Conservation (phyloP, 64 coral and sea anemone genomes). For the Montipora sp. region DNA sequence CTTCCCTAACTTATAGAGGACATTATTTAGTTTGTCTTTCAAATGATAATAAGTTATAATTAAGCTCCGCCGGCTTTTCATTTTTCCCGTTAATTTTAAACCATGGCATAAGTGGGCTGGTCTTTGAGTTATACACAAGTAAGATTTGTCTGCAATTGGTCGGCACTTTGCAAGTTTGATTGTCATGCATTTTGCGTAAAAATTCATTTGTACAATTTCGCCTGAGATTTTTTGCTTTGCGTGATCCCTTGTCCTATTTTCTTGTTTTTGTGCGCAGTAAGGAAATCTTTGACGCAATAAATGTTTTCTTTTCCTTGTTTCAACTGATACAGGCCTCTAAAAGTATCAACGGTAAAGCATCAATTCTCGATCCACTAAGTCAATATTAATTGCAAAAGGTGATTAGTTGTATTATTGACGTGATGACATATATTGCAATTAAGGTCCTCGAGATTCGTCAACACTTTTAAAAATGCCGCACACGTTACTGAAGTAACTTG, state of each 20-base stretch:
- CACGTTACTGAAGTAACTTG: background rate
- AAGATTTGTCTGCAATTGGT: too few species aligned
- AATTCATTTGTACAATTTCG: too few species aligned
- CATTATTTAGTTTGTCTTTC: background rate
- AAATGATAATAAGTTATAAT: background rate
- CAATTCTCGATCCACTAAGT: background rate
- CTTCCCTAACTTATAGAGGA: background rate
- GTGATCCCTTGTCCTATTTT: background rate
- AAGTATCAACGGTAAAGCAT: background rate
- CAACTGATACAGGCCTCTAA: background rate
- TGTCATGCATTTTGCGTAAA: too few species aligned
- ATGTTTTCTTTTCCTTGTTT: background rate
- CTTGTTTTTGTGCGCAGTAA: background rate
- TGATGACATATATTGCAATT: slow-evolving; percentile 25
- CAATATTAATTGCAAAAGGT: background rate
- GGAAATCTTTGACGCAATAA: background rate
- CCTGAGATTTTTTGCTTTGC: background rate
- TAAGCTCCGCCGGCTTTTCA: background rate
- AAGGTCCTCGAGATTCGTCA: background rate
- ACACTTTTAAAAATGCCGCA: background rate
- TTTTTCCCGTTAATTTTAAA: too few species aligned
- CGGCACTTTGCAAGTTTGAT: too few species aligned
- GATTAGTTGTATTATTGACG: background rate
- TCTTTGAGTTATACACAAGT: too few species aligned
- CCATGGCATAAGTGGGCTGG: too few species aligned